Base-by-base conservation (phyloP, 2,888 invertebrate genomes). In the Rhagonycha fulva region DNA sequence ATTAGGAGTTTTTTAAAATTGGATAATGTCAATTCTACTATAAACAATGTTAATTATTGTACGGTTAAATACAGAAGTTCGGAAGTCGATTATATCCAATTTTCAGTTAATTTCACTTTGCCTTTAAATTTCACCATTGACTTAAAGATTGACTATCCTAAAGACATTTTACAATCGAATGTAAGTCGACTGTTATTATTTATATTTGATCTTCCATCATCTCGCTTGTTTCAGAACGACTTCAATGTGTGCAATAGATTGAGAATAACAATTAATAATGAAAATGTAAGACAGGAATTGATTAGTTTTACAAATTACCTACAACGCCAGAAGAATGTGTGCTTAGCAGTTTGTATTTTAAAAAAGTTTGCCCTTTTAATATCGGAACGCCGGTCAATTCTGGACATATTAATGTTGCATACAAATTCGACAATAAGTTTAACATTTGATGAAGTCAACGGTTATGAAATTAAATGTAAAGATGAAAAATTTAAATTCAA, bases 301-400 rank as follows among this genome's bases (percentile, higher is more conserved):
- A 62, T 47, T 9, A 77, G 74, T 62, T 77, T 67, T 30, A 77
- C 72, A 9, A 77, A 77, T 63, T 77, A 77, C 23, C 28, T 76
- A 14, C 75, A 78, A 69, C 67, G 75, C 0, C 68, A 74, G 62
- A 68, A 68, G 1, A 78, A 73, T 63, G 26, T 73, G 9, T 62
- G 63, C 26, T 62, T 75, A 60, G 75, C 75, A 14, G 23, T 75
- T 62, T 47, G 19, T 28, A 68, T 73, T 62, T 68, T 75, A 23
- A 75, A 63, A 30, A 76, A 76, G 11, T 73, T 62, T 68, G 62
- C 70, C 7, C 23, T 69, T 9, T 66, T 75, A 14, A 24, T 63
- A 12, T 30, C 23, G 14, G 70, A 73, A 60, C 67, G 73, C 14
- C 60, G 47, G 30, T 72, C 66, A 47, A 75, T 77, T 24, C 11